Percentiles rank a stretch among this genome's conserved stretches.
phyloP scores from a whole-genome alignment of 1,140 invertebrate species.

The Pseudomyrmex gracilis region DNA sequence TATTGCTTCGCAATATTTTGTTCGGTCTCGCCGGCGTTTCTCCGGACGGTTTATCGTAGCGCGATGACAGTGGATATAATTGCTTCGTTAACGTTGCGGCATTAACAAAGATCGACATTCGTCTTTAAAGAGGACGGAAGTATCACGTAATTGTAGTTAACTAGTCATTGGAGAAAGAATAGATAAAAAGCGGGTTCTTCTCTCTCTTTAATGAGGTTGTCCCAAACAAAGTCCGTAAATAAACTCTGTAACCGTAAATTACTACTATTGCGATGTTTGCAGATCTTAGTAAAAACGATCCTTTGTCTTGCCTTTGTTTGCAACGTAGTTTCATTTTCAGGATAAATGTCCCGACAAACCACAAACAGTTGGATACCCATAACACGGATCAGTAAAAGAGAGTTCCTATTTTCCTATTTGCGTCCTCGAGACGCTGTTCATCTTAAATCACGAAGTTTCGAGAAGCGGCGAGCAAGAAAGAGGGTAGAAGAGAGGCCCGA shows the following conservation, averaged over 20 bases:
- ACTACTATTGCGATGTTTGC: not conserved
- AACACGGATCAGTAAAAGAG: not conserved
- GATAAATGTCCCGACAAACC: conserved; percentile 50
- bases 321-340: conserved; percentile 56
- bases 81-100: conserved; percentile 34
- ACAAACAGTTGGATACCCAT: conserved; percentile 20
- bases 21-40: not conserved
- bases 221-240: conserved; percentile 58
- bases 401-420: not conserved
- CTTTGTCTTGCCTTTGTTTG: conserved; percentile 63
- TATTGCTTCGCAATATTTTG: not conserved
- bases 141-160: conserved; percentile 66
- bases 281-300: conserved; percentile 27
- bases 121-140: conserved; percentile 28
- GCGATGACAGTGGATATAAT: not conserved
- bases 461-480: conserved; percentile 4
- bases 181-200: not conserved
- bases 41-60: not conserved
- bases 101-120: conserved; percentile 35
- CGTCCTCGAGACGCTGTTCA: conserved; percentile 27
- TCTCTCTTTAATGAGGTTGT: too few species aligned
- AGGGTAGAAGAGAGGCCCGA: not conserved
- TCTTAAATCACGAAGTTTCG: conserved; percentile 74
- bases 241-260: conserved; percentile 7
- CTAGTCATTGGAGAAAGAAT: conserved; percentile 19